Evolutionary conservation across 2,113 vertebrate genomes (phyloP).

Genomic region (Turdus rufiventris): DNA sequence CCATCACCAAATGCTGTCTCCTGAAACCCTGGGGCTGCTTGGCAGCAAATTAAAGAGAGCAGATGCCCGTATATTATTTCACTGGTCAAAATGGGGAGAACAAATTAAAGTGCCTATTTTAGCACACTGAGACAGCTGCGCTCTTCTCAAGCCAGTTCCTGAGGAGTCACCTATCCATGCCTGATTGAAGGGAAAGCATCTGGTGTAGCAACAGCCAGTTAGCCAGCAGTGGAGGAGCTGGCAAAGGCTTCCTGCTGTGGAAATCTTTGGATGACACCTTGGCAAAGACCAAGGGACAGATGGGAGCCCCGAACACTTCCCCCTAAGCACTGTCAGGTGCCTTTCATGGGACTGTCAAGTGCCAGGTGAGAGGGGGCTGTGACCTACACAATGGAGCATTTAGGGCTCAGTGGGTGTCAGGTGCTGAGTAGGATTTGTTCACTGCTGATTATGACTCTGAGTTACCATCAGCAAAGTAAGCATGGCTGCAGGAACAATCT

Average conservation of each 20-base stretch:
- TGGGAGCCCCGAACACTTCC: not conserved
- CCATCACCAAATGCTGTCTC: not conserved
- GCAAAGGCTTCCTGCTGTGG: not conserved
- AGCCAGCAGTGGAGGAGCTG: not conserved
- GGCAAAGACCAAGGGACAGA: not conserved
- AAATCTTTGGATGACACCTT: not conserved
- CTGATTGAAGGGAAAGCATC: not conserved
- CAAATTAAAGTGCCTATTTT: conserved; percentile 27
- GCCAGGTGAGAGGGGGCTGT: not conserved
- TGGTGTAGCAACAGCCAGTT: not conserved
- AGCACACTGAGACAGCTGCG: not conserved
- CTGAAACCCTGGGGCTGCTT: not conserved
- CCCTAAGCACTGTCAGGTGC: not conserved
- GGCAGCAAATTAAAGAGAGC: not conserved
- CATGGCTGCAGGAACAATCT: not conserved
- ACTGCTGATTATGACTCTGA: not conserved
- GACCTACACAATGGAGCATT: not conserved
- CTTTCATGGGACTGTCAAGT: not conserved
- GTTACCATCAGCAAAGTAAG: not conserved
- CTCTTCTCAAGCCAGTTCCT: conserved; percentile 2
- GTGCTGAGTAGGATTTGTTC: not conserved
- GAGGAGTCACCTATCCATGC: not conserved
- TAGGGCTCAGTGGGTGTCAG: not conserved
- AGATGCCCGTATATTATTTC: not conserved
- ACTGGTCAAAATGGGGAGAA: not conserved